Evolutionary conservation across 2,797 vertebrate species (phyloP).

Genomic region (Anguilla obscura): DNA sequence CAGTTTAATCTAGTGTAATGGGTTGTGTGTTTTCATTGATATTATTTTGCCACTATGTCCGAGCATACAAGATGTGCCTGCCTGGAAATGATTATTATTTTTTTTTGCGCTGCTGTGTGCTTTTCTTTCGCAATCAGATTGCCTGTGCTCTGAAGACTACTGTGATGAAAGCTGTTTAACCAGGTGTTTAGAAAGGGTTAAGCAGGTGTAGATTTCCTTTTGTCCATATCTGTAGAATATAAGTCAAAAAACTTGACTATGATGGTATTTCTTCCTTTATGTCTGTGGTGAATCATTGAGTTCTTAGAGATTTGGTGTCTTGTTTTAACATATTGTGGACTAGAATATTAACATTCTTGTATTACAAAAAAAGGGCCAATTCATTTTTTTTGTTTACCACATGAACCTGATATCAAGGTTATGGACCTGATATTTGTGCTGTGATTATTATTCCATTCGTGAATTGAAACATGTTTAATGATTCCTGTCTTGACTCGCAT

Average conservation of each 20-base stretch:
- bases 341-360: conserved; percentile 17
- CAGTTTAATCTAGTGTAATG: not conserved
- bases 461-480: not conserved
- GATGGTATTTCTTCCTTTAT: not conserved
- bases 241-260: not conserved
- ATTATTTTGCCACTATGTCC: conserved; percentile 10
- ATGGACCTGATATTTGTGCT: not conserved
- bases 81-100: not conserved
- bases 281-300: not conserved
- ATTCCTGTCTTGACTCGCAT: not conserved
- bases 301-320: not conserved
- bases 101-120: not conserved
- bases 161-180: conserved; percentile 29
- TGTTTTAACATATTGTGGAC: conserved; percentile 21
- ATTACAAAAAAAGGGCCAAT: conserved; percentile 25
- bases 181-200: conserved; percentile 12
- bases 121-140: conserved; percentile 16
- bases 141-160: conserved; percentile 33
- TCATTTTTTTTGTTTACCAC: conserved; percentile 24
- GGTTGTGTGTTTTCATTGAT: not conserved
- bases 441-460: not conserved
- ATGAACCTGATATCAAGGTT: conserved; percentile 23
- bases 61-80: conserved; percentile 22
- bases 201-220: conserved; percentile 7
- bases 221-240: conserved; percentile 15